These are phyloP conservation scores for Stylophora pistillata DNA, from an alignment of 64 coral and sea anemone species.

Conservation along the genomic window DNA sequence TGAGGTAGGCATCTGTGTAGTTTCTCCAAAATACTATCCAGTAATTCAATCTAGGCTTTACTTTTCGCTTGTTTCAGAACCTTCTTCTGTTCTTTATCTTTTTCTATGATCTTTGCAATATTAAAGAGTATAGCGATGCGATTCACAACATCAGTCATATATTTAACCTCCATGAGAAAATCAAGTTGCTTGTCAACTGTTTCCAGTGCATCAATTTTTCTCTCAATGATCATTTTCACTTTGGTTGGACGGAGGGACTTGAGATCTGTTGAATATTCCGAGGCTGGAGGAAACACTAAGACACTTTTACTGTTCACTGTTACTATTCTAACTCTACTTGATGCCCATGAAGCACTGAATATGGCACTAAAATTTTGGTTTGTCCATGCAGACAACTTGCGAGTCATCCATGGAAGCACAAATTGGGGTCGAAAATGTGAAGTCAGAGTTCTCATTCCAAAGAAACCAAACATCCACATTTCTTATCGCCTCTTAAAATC, in stretches of 20 bases:
- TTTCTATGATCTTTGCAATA: constrained; percentile 11
- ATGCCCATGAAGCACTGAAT: background rate
- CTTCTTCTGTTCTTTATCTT: background rate
- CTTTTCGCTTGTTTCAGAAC: background rate
- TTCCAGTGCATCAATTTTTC: background rate
- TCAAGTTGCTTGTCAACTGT: constrained; percentile 1
- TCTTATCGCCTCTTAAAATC: too few species aligned
- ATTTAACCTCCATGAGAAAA: background rate
- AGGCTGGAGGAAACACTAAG: background rate
- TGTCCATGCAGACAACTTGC: too few species aligned
- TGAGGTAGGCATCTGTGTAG: background rate
- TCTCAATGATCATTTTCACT: background rate
- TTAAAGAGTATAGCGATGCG: constrained; percentile 7
- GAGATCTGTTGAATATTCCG: background rate
- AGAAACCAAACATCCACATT: too few species aligned
- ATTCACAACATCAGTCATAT: background rate
- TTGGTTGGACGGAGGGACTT: background rate
- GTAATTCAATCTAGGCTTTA: background rate
- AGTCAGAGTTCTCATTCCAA: too few species aligned
- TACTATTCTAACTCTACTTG: background rate
- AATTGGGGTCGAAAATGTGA: too few species aligned
- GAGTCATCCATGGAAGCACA: too few species aligned
- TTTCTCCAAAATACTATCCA: background rate
- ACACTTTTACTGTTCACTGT: too few species aligned
- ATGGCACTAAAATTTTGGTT: too few species aligned